Evolutionary conservation across 2,797 vertebrate species (phyloP), one percentile per base, ranked within the genome.

Genomic region (Balearica regulorum): DNA sequence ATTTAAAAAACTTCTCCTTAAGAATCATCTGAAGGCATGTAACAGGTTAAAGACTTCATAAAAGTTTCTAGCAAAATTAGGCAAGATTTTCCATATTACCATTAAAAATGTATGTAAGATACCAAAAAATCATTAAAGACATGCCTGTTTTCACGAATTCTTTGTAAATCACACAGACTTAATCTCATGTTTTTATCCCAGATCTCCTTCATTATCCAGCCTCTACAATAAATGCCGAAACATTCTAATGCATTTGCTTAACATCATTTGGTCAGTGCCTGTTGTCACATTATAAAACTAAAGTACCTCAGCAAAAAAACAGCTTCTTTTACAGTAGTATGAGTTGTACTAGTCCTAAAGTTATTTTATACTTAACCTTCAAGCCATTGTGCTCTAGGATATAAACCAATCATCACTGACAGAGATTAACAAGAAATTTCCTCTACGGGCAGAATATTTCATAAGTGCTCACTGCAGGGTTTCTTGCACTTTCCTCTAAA

Each of bases 351-450:
- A 48, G 46, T 93, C 66, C 66, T 82, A 44, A 72, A 82, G 21
- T 79, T 79, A 92, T 89, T 95, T 95, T 84, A 69, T 35, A 76
- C 70, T 94, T 95, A 95, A 95, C 81, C 78, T 94, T 95, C 87
- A 94, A 94, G 79, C 41, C 64, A 89, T 80, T 70, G 25, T 77
- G 92, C 78, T 78, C 44, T 70, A 92, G 78, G 77, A 92, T 83
- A 83, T 87, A 95, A 97, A 96, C 66, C 92, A 96, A 80, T 92
- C 90, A 95, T 90, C 89, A 26, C 83, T 92, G 91, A 86, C 55
- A 94, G 81, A 89, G 83, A 96, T 95, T 96, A 96, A 95, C 72
- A 96, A 93, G 91, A 95, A 94, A 94, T 79, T 95, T 95, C 91
- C 79, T 95, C 90, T 85, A 68, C 0, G 0, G 53, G 81, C 68